Conservation (phyloP, 2,113 vertebrate genomes). For the Silurus meridionalis region DNA sequence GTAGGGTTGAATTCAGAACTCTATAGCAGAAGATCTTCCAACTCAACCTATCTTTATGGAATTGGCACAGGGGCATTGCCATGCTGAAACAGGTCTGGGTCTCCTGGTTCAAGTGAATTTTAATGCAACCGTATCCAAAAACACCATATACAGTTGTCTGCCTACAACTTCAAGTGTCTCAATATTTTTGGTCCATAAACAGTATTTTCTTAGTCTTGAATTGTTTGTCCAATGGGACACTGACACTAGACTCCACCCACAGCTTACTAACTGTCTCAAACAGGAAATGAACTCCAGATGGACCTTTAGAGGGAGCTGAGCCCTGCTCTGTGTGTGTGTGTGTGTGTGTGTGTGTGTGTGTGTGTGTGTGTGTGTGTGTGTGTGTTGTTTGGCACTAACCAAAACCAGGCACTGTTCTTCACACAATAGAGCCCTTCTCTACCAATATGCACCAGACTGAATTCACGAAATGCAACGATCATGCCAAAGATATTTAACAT, state of each 20-base stretch:
- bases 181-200: no score
- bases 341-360: constrained; percentile 54
- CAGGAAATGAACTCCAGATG: constrained; percentile 83
- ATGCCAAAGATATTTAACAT: constrained; percentile 27
- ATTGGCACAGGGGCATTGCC: no score
- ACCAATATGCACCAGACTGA: constrained; percentile 56
- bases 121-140: no score
- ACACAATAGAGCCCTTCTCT: constrained; percentile 76
- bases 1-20: no score
- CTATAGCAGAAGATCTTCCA: no score
- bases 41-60: no score
- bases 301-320: constrained; percentile 76
- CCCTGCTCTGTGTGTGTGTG: constrained; percentile 13
- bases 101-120: no score
- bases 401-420: constrained; percentile 67
- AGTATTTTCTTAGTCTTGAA: constrained; percentile 34
- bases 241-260: constrained; percentile 65
- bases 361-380: constrained; percentile 61
- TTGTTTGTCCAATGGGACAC: constrained; percentile 66
- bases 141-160: no score
- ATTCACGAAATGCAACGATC: constrained; percentile 34
- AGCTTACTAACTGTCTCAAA: constrained; percentile 57
- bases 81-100: no score
- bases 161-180: no score
- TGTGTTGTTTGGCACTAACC: constrained; percentile 69